These are phyloP conservation scores for Euplexia lucipara DNA, from an alignment of 2,888 invertebrate genomes.

Conservation along the genomic window DNA sequence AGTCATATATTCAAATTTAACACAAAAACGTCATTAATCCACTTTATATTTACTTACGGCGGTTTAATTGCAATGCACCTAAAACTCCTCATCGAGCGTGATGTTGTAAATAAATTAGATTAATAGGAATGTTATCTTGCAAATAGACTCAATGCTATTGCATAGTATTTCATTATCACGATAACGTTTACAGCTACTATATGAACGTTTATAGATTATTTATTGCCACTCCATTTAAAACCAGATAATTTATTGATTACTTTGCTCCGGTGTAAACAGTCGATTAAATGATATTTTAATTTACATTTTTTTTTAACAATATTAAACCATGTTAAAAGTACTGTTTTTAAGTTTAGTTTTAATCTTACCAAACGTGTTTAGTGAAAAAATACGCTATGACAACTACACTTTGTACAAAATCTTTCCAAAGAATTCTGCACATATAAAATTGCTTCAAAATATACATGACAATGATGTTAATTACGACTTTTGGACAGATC, in stretches of 20 bases:
- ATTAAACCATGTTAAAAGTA: conserved; percentile 56
- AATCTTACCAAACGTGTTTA: conserved; percentile 42
- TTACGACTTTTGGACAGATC: conserved; percentile 83
- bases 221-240: conserved; percentile 5
- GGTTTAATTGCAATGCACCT: neutral
- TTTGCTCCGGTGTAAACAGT: neutral
- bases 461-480: conserved; percentile 79
- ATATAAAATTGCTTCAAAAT: conserved; percentile 84
- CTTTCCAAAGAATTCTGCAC: conserved; percentile 79
- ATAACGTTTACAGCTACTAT: conserved; percentile 21
- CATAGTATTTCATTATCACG: conserved; percentile 28
- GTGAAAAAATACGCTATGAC: conserved; percentile 73
- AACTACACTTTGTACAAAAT: conserved; percentile 88
- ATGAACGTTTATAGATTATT: conserved; percentile 39
- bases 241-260: conserved; percentile 16
- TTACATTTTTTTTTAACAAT: neutral
- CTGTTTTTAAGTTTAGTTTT: conserved; percentile 45
- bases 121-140: conserved; percentile 8
- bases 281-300: neutral
- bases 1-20: too few species aligned
- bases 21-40: too few species aligned
- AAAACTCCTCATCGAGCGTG: neutral
- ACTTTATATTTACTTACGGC: too few species aligned
- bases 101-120: neutral
- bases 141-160: neutral